phyloP scores from a whole-genome alignment of 2,797 vertebrate genomes.

The Eleutherodactylus coqui region DNA sequence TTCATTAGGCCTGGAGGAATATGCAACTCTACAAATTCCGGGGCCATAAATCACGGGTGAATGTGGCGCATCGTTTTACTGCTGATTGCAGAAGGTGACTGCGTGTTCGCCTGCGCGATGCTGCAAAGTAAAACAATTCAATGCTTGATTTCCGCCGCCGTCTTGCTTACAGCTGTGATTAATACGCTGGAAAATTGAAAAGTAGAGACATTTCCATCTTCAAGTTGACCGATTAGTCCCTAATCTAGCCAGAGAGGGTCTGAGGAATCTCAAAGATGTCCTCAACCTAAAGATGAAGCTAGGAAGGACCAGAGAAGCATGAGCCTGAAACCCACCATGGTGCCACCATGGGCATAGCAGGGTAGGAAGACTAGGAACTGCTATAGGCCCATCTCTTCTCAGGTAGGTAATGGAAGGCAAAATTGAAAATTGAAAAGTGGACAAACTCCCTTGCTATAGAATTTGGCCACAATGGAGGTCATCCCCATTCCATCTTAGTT shows the following conservation, averaged over 20 bases:
- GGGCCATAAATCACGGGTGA: constrained; percentile 21
- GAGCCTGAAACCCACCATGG: background rate
- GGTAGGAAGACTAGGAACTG: background rate
- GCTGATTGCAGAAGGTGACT: constrained; percentile 51
- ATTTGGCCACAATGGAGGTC: background rate
- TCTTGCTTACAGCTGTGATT: constrained; percentile 22
- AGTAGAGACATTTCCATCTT: constrained; percentile 13
- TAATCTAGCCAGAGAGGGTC: background rate
- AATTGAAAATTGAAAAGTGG: background rate
- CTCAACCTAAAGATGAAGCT: background rate
- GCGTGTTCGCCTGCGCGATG: background rate
- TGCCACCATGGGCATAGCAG: background rate
- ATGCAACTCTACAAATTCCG: constrained; percentile 40
- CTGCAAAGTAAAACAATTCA: constrained; percentile 33
- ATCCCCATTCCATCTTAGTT: background rate
- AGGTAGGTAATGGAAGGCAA: too few relatives aligned
- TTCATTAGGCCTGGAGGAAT: constrained; percentile 49
- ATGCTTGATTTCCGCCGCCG: constrained; percentile 34
- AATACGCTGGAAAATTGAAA: background rate
- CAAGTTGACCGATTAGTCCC: background rate
- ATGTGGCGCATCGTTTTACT: constrained; percentile 30
- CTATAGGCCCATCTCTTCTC: background rate
- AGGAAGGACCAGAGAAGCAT: background rate
- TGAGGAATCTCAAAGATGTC: background rate
- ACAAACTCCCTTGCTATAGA: background rate